Base-by-base conservation (phyloP, 1,140 invertebrate species). In the Caenorhabditis briggsae region DNA sequence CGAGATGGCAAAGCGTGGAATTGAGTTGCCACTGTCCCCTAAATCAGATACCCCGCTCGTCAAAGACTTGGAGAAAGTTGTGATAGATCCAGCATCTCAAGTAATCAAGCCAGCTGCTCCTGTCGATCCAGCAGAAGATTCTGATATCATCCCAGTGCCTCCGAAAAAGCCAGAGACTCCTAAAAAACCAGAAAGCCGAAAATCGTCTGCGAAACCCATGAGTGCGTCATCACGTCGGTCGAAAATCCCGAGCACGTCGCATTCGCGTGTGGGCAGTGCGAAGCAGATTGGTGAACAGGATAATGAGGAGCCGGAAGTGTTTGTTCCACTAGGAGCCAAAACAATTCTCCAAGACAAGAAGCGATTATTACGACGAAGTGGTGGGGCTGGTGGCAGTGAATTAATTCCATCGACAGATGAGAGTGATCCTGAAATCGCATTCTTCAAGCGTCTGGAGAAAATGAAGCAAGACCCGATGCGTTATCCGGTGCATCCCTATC, bases 351-450 rank as follows among this genome's bases (percentile, higher is more conserved):
- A 50, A 12, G 46, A 78, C 9, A 78, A 48, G 43, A 50, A 25
- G 14, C 6, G 46, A 53, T 53, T 50, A 50, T 20, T 78, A 78
- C 70, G 70, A 50, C 43, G 46, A n/a, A 78, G 46, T 78, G 46
- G 46, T 46, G 65, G 33, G 33, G 33, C n/a, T 33, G 33, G 33
- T 46, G 65, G 16, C 43, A 48, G 18, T 41, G 70, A 78, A 78
- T 78, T 78, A 50, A 46, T 78, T 25, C 46, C 55, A 5, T 86
- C 85, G 2, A 86, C 85, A 64, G 85, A 86, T 25, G 70, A 82
- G 58, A 86, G 85, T 64, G 85, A 86, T 82, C 53, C 78, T 82
- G 85, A 86, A 58, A 64, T 84, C n/a, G 48, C 58, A n/a, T 83
- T 61, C 41, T 46, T 61, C 55, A 64, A 59, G 43, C 48, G n/a